Percentiles rank a stretch among this genome's conserved stretches.
Conservation (phyloP, 2,113 vertebrate species). For the Bolborhynchus lineola region DNA sequence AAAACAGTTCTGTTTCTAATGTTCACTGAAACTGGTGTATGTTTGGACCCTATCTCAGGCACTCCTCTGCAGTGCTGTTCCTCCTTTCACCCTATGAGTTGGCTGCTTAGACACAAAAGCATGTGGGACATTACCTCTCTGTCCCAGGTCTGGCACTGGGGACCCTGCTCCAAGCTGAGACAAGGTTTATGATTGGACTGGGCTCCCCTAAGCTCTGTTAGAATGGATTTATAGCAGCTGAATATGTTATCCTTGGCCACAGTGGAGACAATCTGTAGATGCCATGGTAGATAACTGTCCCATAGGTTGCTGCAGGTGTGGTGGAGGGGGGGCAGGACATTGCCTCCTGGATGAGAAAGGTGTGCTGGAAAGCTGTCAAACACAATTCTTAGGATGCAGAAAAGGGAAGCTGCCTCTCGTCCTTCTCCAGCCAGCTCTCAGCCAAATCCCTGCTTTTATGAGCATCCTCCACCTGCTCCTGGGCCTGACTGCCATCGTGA, state of each 20-base stretch:
- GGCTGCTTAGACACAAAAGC: not conserved
- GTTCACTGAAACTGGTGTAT: not conserved
- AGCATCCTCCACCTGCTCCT: not conserved
- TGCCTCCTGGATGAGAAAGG: not conserved
- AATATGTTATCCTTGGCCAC: not conserved
- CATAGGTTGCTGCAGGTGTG: accelerated
- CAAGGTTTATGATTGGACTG: not conserved
- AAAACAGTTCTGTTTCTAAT: not conserved
- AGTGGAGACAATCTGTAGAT: not conserved
- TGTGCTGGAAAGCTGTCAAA: not conserved
- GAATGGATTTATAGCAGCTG: not conserved
- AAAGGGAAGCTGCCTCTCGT: not conserved
- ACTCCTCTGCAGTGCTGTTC: not conserved
- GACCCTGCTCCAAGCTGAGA: not conserved
- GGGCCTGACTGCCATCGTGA: not conserved
- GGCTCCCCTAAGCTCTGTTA: accelerated
- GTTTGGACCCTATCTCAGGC: not conserved
- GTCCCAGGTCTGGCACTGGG: not conserved
- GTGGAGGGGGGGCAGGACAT: not conserved
- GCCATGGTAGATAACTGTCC: not conserved
- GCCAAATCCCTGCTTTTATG: not conserved
- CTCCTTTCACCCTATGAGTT: not conserved
- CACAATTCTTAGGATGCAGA: accelerated
- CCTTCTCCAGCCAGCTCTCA: not conserved
- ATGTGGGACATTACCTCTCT: not conserved